Evolutionary conservation across 2,797 vertebrate species (phyloP), one percentile per base, ranked within the genome.

Genomic region (Spondyliosoma cantharus): DNA sequence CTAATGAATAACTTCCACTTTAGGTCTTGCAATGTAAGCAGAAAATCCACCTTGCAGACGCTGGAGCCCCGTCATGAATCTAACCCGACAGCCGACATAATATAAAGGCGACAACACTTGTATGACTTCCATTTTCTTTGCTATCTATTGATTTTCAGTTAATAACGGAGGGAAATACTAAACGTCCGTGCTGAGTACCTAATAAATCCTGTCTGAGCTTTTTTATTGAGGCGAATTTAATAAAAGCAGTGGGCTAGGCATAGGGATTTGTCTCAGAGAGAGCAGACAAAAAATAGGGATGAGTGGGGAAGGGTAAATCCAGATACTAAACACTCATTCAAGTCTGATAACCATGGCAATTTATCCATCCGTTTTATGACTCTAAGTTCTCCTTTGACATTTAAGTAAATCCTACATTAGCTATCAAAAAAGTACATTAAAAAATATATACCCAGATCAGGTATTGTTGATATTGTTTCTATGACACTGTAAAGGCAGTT

Each of bases 91-190:
- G 97, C 96, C 96, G 93, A 98, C 97, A 98, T 99, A 98, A 98
- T 98, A 99, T 98, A 97, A 96, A 96, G 97, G 97, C 96, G 97
- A 98, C 97, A 98, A 98, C 97, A 97, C 95, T 96, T 97, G 96
- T 96, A 96, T 96, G 97, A 98, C 97, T 99, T 99, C 98, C 97
- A 99, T 99, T 99, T 99, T 98, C 98, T 98, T 98, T 97, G 97
- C 97, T 98, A 99, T 98, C 97, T 98, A 99, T 99, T 99, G 98
- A 99, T 99, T 99, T 99, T 99, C 97, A 99, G 97, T 99, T 99
- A 99, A 99, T 99, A 99, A 99, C 97, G 95, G 96, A 96, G 93
- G 95, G 96, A 98, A 99, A 98, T 98, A 98, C 97, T 99, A 99
- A 99, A 99, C 96, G 97, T 97, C 97, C 93, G 90, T 93, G 95